These are phyloP conservation scores for Hippocampus kuda DNA, from an alignment of 2,797 vertebrate species.

Conservation along the genomic window DNA sequence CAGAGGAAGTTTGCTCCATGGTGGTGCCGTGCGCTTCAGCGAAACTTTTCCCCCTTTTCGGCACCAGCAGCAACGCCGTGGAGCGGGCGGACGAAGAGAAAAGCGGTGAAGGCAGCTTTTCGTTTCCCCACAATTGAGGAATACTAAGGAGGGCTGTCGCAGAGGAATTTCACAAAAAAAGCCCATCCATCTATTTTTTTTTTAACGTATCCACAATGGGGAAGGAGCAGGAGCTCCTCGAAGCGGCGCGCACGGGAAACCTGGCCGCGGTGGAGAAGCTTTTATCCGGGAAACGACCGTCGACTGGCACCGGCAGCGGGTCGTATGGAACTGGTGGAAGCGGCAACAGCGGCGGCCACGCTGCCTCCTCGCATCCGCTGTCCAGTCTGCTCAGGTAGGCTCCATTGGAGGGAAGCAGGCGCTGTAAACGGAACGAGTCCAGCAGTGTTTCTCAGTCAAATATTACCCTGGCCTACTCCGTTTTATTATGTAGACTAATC, in stretches of 20 bases:
- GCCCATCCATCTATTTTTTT: slow-evolving; percentile 28
- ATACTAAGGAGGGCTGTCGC: slow-evolving; percentile 35
- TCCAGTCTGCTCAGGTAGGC: slow-evolving; percentile 89
- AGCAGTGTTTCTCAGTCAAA: background rate
- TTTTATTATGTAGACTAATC: background rate
- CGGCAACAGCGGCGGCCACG: slow-evolving; percentile 66
- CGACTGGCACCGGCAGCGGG: slow-evolving; percentile 69
- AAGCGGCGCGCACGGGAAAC: slow-evolving; percentile 93
- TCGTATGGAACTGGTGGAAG: slow-evolving; percentile 61
- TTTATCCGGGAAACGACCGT: slow-evolving; percentile 83
- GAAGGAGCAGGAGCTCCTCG: slow-evolving; percentile 96
- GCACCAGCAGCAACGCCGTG: slow-evolving; percentile 39
- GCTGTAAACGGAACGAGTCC: background rate
- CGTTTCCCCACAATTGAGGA: slow-evolving; percentile 22
- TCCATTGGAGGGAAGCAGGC: slow-evolving; percentile 4
- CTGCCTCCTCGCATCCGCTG: slow-evolving; percentile 76
- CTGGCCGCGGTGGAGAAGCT: slow-evolving; percentile 91
- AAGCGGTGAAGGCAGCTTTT: slow-evolving; percentile 28
- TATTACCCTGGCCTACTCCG: background rate
- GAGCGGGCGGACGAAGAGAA: slow-evolving; percentile 40
- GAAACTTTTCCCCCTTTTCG: slow-evolving; percentile 55
- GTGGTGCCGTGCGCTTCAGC: slow-evolving; percentile 40
- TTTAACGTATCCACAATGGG: slow-evolving; percentile 73
- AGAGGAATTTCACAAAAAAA: slow-evolving; percentile 47
- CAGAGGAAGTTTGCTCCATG: slow-evolving; percentile 69